Evolutionary conservation across 2,888 invertebrate species (phyloP), one percentile per base, ranked within the genome.

Genomic region (Ormyrus thymus): DNA sequence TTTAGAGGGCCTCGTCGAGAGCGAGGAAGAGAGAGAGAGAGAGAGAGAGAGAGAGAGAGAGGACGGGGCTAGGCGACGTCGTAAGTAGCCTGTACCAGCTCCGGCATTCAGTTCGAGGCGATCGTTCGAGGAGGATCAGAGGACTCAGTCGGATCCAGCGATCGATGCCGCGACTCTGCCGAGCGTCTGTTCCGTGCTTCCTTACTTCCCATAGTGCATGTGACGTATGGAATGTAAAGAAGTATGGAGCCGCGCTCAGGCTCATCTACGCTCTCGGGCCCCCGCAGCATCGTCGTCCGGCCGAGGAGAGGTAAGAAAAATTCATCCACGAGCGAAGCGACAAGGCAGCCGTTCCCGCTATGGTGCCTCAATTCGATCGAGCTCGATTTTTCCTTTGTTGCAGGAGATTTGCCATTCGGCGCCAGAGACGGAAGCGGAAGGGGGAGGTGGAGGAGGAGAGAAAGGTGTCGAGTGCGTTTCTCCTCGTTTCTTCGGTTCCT

Each of bases 161-260:
- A 5, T n/a, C 62, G 45, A 3, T 59, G 53, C 15, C 68, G n/a
- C 6, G 55, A 13, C 15, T 15, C 46, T 9, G 70, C 92, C 92
- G 92, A 90, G 92, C 92, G 93, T 92, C 92, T 93, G 95, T 95
- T 95, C 96, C 96, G 95, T 96, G 95, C 96, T 96, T 96, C 96
- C 95, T 96, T 96, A 96, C 96, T 96, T 96, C 95, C 96, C 96
- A 96, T 96, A 96, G 95, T 95, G 92, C 91, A 90, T 92, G 93
- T 89, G 91, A 93, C 94, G 92, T 97, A 97, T 97, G 97, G 97
- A 97, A 97, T 97, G 97, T 97, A 97, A 97, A 97, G 97, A 97
- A 97, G 96, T 97, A 95, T 95, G 95, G 95, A 95, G 95, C 94
- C 92, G 81, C 76, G 81, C 74, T 74, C 15, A 43, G 81, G 81